Base-by-base conservation (phyloP, 2,113 vertebrate species). In the Pollachius pollachius region DNA sequence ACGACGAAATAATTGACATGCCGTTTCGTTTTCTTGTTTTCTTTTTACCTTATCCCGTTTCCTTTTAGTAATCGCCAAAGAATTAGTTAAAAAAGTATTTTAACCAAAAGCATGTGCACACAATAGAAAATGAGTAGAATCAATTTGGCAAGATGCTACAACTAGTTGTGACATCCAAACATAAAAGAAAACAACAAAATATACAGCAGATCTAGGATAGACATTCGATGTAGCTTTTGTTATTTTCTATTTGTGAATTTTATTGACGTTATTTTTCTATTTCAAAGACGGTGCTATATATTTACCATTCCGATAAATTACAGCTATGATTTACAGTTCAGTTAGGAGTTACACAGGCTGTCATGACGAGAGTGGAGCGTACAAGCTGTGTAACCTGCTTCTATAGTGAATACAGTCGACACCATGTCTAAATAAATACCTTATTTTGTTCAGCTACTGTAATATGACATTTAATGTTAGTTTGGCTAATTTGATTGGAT, bases 261-360 rank as follows among this genome's bases (percentile, higher is more conserved):
- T 81, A 65, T 80, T 85, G 81, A 80, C 57, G 0, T 23, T 73
- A 63, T 80, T 81, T 79, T 87, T 84, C 60, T 79, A 78, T 83
- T 84, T 85, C 86, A 89, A 89, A 90, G 82, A 93, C 89, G 93
- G 93, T 94, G 93, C 93, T 94, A 93, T 87, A 79, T 90, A 90
- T 91, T 91, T 92, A 93, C 92, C 93, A 94, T 94, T 94, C 93
- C 93, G 92, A 77, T 88, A 83, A 89, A 70, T 81, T 79, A 89
- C 87, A 88, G 83, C 84, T 34, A 72, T 78, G 86, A 85, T 88
- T 90, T 85, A 89, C 72, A 64, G 65, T 52, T 17, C 60, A 79
- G 73, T 77, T 76, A 75, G 60, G 71, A 70, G 67, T 82, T 69
- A 72, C 77, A 71, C 63, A 58, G 81, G 67, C 76, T 78, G 80